Base-by-base conservation (phyloP, 2,113 vertebrate genomes). In the Sinocyclocheilus grahami region DNA sequence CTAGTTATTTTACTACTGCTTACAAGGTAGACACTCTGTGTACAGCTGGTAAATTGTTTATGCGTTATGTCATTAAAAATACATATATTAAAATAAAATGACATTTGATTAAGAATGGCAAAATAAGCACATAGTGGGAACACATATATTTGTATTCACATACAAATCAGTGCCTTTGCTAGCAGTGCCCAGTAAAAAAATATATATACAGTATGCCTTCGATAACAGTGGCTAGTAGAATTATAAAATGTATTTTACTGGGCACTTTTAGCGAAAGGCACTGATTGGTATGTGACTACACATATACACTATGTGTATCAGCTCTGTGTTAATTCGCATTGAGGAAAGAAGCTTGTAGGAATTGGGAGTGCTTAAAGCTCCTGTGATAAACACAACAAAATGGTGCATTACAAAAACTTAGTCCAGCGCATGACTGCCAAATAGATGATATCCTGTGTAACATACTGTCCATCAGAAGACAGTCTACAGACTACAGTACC, bases 361-460 rank as follows among this genome's bases (percentile, higher is more conserved):
- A 22, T 72, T 11, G 33, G 9, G 69, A 72, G 33, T 39, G 20
- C 0, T 48, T 12, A 39, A 72, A 72, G 18, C 8, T 71, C 67
- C 37, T 22, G 4, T 39, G 9, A 72, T 72, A 72, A 72, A 4
- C 69, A 72, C 18, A 71, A 37, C 16, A 22, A 72, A 72, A 42
- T 42, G 18, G 22, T 24, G 27, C 58, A 60, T 60, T 60, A 60
- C 20, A 20, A 60, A 60, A 22, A 60, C 20, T 22, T 22, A 60
- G 55, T 58, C 18, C 7, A 63, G 7, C 5, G 4, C 60, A 65
- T 65, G 78, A 81, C 78, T 81, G 78, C 78, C 60, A 81, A 14
- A 60, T 81, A 81, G 58, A 81, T 27, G 22, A 81, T 24, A 16
- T 63, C 3, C 22, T 24, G 13, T 80, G 78, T 80, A 46, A 46